These are phyloP conservation scores for Tenualosa thibaudeaui DNA, from an alignment of 2,797 vertebrate genomes.

Conservation along the genomic window DNA sequence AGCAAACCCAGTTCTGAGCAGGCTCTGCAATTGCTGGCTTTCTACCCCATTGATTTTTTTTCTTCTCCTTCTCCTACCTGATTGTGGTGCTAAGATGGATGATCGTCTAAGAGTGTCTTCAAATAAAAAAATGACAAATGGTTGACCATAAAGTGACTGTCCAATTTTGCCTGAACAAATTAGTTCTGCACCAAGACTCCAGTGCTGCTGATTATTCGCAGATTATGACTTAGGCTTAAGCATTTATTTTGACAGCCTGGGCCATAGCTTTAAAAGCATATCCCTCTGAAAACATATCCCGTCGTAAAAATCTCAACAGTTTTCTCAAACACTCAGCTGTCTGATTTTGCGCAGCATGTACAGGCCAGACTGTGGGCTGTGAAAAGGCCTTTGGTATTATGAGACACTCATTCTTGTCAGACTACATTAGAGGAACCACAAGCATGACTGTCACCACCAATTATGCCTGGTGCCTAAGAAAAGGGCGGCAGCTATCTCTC, in stretches of 20 bases:
- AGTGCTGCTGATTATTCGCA: constrained; percentile 53
- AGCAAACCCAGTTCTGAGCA: not conserved
- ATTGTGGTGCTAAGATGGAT: constrained; percentile 55
- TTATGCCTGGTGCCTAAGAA: constrained; percentile 42
- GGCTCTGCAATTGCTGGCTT: not conserved
- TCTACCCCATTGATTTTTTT: not conserved
- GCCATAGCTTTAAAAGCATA: not conserved
- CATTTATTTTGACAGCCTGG: constrained; percentile 2
- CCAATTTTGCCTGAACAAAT: constrained; percentile 55
- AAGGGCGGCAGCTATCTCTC: constrained; percentile 34
- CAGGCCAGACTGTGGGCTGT: constrained; percentile 21
- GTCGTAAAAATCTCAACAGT: not conserved
- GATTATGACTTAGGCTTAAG: constrained; percentile 18
- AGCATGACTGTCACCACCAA: constrained; percentile 41
- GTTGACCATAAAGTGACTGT: constrained; percentile 45
- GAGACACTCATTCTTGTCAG: constrained; percentile 31
- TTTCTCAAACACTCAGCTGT: not conserved
- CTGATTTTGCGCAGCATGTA: constrained; percentile 18
- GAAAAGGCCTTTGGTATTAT: constrained; percentile 37
- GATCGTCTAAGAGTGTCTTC: constrained; percentile 51
- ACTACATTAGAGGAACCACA: constrained; percentile 29
- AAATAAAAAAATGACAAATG: constrained; percentile 55
- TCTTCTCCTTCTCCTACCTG: constrained; percentile 22
- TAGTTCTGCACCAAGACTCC: constrained; percentile 43
- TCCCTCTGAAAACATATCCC: not conserved